phyloP scores from a whole-genome alignment of 2,113 vertebrate species.

The Poeciliopsis occidentalis region DNA sequence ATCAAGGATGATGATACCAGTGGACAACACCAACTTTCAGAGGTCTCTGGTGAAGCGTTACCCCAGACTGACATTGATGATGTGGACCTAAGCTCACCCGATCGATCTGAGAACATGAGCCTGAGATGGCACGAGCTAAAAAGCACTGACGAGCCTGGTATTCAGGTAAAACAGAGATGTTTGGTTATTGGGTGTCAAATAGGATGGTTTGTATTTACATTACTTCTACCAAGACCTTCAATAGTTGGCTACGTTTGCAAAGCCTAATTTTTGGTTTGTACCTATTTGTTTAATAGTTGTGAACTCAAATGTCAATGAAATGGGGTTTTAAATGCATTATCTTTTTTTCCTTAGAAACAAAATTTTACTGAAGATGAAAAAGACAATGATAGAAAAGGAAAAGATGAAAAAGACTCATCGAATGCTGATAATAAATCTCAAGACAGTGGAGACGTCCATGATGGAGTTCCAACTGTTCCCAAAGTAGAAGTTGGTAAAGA shows the following conservation, averaged over 20 bases:
- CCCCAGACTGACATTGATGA: slow-evolving; percentile 77
- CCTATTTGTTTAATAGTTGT: neutral
- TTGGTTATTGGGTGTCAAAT: slow-evolving; percentile 1
- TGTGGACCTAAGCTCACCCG: slow-evolving; percentile 66
- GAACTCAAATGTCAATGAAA: neutral
- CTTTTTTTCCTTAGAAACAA: slow-evolving; percentile 72
- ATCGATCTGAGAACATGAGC: slow-evolving; percentile 48
- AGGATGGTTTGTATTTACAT: neutral
- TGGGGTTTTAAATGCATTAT: neutral
- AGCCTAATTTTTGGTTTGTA: too few relatives aligned
- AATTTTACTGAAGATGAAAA: slow-evolving; percentile 57
- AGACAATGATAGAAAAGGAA: slow-evolving; percentile 31
- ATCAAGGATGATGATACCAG: neutral
- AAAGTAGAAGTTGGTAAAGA: slow-evolving; percentile 52
- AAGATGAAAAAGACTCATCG: slow-evolving; percentile 30
- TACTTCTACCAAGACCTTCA: too few relatives aligned
- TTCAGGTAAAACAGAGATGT: slow-evolving; percentile 55
- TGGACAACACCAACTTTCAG: neutral
- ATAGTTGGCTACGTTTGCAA: too few relatives aligned
- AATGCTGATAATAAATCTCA: slow-evolving; percentile 42
- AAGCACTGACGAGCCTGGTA: slow-evolving; percentile 8
- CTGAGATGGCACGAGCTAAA: slow-evolving; percentile 8
- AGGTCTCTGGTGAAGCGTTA: slow-evolving; percentile 45
- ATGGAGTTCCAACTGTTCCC: slow-evolving; percentile 1
- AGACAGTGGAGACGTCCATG: slow-evolving; percentile 19